phyloP scores from a whole-genome alignment of 2,888 invertebrate genomes.

The Linyphia triangularis region DNA sequence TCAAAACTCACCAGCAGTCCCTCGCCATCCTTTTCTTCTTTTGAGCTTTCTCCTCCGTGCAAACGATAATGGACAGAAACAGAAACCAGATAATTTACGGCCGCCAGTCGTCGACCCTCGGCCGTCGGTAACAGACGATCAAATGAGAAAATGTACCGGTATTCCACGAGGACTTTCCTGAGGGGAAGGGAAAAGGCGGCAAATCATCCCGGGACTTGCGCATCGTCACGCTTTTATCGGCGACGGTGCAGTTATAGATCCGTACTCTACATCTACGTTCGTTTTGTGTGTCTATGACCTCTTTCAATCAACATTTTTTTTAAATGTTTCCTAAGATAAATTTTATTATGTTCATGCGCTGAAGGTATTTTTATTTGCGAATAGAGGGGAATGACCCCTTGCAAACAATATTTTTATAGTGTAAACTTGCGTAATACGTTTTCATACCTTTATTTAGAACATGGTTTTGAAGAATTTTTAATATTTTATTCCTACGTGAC shows the following conservation, averaged over 20 bases:
- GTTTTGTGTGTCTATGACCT: not conserved
- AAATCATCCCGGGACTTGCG: conserved; percentile 42
- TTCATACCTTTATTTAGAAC: too few species aligned
- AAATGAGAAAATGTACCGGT: conserved; percentile 45
- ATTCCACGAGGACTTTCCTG: not conserved
- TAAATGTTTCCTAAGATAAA: not conserved
- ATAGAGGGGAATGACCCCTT: conserved; percentile 13
- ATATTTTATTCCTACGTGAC: too few species aligned
- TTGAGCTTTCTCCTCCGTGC: conserved; percentile 33
- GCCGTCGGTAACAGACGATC: conserved; percentile 35
- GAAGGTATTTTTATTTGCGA: not conserved
- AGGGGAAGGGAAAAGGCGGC: conserved; percentile 36
- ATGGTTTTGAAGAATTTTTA: too few species aligned
- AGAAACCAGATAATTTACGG: not conserved
- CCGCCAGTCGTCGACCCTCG: conserved; percentile 59
- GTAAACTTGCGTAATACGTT: too few species aligned
- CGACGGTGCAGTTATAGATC: conserved; percentile 64
- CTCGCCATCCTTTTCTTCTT: conserved; percentile 13
- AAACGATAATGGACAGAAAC: conserved; percentile 28
- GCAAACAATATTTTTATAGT: not conserved
- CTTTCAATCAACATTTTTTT: not conserved
- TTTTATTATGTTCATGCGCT: not conserved
- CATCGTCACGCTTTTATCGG: conserved; percentile 9
- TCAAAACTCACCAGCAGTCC: conserved; percentile 38
- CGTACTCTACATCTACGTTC: conserved; percentile 25